Conservation (phyloP, 2,113 vertebrate genomes). For the Microcebus lehilahytsara region DNA sequence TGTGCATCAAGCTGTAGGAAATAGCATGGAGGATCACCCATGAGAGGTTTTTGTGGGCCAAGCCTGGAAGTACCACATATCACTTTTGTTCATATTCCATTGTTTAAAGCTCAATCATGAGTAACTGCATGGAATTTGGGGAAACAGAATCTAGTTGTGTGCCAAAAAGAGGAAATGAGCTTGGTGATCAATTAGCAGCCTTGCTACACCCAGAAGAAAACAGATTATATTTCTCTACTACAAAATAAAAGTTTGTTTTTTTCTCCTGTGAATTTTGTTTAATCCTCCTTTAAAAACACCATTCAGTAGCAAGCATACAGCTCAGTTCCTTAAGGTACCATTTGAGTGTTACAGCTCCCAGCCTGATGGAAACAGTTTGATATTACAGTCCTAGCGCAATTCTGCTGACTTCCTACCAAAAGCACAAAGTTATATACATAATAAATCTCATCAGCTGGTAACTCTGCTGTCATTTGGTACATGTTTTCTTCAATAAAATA, state of each 20-base stretch:
- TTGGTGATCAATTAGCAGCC: not conserved
- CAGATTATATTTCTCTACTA: not conserved
- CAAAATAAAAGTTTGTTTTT: not conserved
- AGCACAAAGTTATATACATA: not conserved
- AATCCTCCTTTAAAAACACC: not conserved
- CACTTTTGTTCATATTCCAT: not conserved
- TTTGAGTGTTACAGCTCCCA: not conserved
- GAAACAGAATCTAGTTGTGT: not conserved
- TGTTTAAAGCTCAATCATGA: not conserved
- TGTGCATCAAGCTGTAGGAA: not conserved
- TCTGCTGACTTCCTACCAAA: conserved; percentile 12
- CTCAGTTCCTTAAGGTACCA: not conserved
- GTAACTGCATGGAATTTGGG: not conserved
- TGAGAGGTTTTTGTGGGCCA: not conserved
- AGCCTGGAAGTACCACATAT: not conserved
- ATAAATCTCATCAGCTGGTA: conserved; percentile 42
- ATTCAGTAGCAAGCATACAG: not conserved
- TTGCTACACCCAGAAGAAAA: not conserved
- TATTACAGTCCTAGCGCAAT: not conserved
- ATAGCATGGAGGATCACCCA: not conserved
- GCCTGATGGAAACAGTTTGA: conserved; percentile 11
- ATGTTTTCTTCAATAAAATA: conserved; percentile 48
- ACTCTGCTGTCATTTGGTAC: conserved; percentile 42
- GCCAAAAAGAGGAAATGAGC: not conserved
- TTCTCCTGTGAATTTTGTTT: not conserved